Evolutionary conservation across 2,113 vertebrate genomes (phyloP), one percentile per base, ranked within the genome.

Genomic region (Ctenomys sociabilis): DNA sequence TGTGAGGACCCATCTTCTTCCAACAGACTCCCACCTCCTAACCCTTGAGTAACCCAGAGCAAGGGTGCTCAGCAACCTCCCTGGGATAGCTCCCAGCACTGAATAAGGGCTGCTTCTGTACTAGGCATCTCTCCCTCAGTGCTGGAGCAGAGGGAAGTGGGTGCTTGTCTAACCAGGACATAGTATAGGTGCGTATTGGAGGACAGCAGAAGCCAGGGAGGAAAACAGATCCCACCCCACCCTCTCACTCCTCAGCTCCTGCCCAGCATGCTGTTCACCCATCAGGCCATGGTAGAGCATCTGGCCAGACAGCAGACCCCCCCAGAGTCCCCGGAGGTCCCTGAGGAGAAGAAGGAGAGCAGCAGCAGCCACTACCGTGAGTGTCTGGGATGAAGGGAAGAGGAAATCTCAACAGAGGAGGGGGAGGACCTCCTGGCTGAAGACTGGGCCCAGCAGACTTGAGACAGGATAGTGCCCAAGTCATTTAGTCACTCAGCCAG

Each of bases 191-290:
- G 4, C 54, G 21, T 11, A 1, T 28, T 49, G 24, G 35, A 88
- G 32, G 35, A 35, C 13, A 26, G 6, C 13, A 26, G 6, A 17
- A 1, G 40, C 72, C 12, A 64, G 24, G 28, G 43, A 35, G 24
- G 57, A 32, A 21, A 80, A 24, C 13, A 45, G 26, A 0, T 32
- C 40, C 52, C n/a, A 3, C 52, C 5, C 32, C n/a, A 28, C 8
- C 11, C 40, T n/a, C 43, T 21, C 32, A 0, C 52, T n/a, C 57
- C 52, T 9, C 96, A 98, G 98, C 85, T 96, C 78, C 85, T 96
- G 4, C 94, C 93, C 17, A 83, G 89, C n/a, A 5, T 82, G 59
- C n/a, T 97, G 43, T 78, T 93, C 21, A 45, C 95, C 75, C 91
- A 14, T 19, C 3, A 35, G 78, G 88, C 96, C 49, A 1, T 43